phyloP scores from a whole-genome alignment of 2,797 vertebrate genomes.

The Muscicapa comitata region DNA sequence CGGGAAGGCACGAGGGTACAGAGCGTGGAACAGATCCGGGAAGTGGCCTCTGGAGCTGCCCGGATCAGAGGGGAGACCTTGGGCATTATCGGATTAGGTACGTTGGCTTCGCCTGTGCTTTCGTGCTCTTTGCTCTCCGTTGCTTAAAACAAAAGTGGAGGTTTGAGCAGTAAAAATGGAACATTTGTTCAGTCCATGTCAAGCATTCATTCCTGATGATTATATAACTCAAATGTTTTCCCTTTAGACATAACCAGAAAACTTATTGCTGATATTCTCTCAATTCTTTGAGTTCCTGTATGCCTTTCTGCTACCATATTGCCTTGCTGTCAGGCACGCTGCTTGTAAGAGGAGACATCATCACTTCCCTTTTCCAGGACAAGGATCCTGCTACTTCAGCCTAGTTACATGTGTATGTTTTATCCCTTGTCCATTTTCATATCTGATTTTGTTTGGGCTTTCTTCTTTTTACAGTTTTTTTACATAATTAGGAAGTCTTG shows the following conservation, averaged over 20 bases:
- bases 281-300: neutral
- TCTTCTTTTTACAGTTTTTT: neutral
- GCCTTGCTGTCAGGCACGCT: neutral
- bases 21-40: conserved; percentile 97
- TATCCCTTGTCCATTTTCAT: neutral
- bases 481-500: neutral
- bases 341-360: neutral
- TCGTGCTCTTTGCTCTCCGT: fast-evolving
- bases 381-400: neutral
- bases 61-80: conserved; percentile 95
- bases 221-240: neutral
- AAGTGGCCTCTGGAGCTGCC: conserved; percentile 94
- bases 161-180: neutral
- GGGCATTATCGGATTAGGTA: conserved; percentile 96
- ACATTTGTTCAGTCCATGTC: fast-evolving
- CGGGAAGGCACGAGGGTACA: conserved; percentile 94
- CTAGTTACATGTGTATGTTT: fast-evolving
- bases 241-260: neutral
- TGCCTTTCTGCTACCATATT: neutral
- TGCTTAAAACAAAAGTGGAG: neutral
- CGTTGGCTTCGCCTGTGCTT: neutral
- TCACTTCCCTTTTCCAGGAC: neutral
- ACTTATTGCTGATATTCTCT: neutral
- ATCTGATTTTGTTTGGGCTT: neutral
- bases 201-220: neutral